phyloP scores from a whole-genome alignment of 2,888 invertebrate species.

The Hyles lineata region DNA sequence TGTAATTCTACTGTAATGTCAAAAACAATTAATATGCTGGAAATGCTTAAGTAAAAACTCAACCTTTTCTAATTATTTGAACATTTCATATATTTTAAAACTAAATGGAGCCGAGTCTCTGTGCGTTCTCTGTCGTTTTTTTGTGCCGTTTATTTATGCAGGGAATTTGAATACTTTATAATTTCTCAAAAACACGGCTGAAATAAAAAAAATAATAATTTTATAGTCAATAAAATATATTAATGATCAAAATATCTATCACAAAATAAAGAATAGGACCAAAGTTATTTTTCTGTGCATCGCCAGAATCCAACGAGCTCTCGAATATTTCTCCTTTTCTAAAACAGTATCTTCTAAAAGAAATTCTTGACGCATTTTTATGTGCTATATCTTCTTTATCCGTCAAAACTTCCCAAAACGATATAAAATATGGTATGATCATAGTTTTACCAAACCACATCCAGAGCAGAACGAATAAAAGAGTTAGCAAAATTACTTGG shows the following conservation, averaged over 20 bases:
- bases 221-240: conserved; percentile 22
- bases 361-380: conserved; percentile 46
- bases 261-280: conserved; percentile 27
- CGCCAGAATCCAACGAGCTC: conserved; percentile 39
- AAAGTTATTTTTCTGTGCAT: not conserved
- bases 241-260: conserved; percentile 30
- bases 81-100: no score
- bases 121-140: no score
- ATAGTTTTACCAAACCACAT: conserved; percentile 56
- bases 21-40: no score
- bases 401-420: conserved; percentile 51
- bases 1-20: not conserved
- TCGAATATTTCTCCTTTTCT: conserved; percentile 75
- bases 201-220: not conserved
- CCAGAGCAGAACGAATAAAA: conserved; percentile 62
- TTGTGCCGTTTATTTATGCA: no score
- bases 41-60: no score
- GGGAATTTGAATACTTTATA: no score
- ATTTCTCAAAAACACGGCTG: no score
- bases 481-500: conserved; percentile 66
- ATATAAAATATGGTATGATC: conserved; percentile 60
- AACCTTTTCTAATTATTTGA: no score
- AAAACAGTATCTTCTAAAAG: conserved; percentile 73
- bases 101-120: no score
- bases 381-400: conserved; percentile 27